Conservation (phyloP, 2,113 vertebrate genomes). For the Phylloscopus whistleri region DNA sequence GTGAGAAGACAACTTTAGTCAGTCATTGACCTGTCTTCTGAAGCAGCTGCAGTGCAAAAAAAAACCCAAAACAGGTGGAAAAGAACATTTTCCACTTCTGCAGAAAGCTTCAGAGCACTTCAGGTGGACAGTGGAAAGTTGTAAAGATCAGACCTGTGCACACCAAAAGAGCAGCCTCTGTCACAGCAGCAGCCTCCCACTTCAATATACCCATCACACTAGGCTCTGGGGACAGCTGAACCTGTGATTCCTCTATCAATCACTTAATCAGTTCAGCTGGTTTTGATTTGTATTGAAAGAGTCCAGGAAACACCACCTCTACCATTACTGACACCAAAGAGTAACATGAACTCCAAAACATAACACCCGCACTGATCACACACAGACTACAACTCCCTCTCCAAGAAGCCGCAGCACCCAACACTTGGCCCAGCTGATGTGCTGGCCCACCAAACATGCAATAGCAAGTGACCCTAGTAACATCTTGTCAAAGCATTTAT, state of each 20-base stretch:
- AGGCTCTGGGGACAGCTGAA: neutral
- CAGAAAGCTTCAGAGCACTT: neutral
- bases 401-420: neutral
- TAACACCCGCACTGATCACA: neutral
- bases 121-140: no score
- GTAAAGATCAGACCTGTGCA: neutral
- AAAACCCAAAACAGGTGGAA: neutral
- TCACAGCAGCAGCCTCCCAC: neutral
- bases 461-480: fast-evolving
- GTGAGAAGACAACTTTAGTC: neutral
- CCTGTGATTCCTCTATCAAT: neutral
- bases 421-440: fast-evolving
- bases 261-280: neutral
- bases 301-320: neutral
- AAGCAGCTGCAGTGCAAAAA: neutral
- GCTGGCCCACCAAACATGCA: neutral
- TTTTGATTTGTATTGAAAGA: neutral
- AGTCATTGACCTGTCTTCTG: neutral
- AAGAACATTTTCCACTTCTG: neutral
- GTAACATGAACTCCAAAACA: fast-evolving
- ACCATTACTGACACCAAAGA: neutral
- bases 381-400: neutral
- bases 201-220: fast-evolving
- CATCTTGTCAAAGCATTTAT: neutral
- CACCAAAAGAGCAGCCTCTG: fast-evolving